A percentile compares a stretch with the other conserved stretches of the same genome.
These are phyloP conservation scores for Copidosoma floridanum DNA, from an alignment of 1,140 invertebrate genomes.

Conservation along the genomic window DNA sequence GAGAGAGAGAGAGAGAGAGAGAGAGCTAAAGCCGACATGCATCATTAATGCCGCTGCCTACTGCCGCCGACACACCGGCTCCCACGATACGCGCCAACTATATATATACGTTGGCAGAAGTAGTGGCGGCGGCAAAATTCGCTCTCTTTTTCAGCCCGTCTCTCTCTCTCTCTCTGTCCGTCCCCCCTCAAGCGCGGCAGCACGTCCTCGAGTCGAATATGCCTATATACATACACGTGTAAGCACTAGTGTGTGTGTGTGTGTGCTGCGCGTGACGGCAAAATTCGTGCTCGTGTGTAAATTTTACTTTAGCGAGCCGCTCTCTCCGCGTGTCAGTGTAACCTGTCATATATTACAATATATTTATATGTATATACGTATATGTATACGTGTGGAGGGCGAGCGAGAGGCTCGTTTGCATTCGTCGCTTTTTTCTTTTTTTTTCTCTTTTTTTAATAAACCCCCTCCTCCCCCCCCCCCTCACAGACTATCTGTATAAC, in stretches of 20 bases:
- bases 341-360: not conserved
- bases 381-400: not conserved
- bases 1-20: too few species aligned
- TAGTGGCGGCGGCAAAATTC: too few species aligned
- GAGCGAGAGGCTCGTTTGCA: not conserved
- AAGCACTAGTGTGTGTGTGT: too few species aligned
- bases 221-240: too few species aligned
- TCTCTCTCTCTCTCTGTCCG: not conserved
- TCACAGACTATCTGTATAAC: too few species aligned
- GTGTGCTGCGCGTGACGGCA: constrained; percentile 7
- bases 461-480: not conserved
- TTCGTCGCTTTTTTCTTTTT: too few species aligned
- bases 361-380: not conserved
- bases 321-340: not conserved
- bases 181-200: not conserved
- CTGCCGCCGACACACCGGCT: not conserved
- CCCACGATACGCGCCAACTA: not conserved
- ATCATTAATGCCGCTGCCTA: too few species aligned
- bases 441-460: not conserved
- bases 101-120: not conserved
- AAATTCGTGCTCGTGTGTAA: constrained; percentile 20
- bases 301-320: not conserved
- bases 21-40: too few species aligned
- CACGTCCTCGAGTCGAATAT: too few species aligned
- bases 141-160: not conserved